phyloP scores from a whole-genome alignment of 2,113 vertebrate genomes.

The Vombatus ursinus region DNA sequence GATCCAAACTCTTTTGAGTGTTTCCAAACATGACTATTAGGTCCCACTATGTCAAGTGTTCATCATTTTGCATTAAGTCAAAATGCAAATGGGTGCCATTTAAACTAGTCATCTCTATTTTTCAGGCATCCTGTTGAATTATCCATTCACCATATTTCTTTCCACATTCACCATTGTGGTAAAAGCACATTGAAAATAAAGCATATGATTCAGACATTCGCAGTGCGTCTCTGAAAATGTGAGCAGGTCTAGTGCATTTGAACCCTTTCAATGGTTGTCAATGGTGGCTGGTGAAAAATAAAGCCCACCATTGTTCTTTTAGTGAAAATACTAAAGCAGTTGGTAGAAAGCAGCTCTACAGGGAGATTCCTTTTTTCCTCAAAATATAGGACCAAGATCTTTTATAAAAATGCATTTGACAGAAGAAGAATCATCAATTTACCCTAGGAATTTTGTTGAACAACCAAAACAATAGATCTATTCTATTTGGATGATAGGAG shows the following conservation, averaged over 20 bases:
- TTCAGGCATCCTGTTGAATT: neutral
- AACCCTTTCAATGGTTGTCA: neutral
- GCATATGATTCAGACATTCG: neutral
- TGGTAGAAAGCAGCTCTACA: neutral
- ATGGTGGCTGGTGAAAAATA: slow-evolving; percentile 1
- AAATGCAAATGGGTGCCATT: neutral
- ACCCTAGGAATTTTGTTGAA: neutral
- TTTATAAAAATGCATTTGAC: neutral
- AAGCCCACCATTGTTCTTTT: neutral
- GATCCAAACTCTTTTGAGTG: neutral
- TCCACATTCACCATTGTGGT: neutral
- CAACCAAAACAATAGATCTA: neutral
- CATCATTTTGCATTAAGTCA: neutral
- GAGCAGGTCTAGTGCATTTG: neutral
- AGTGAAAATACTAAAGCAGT: neutral
- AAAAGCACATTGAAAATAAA: neutral
- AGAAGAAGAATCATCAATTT: neutral
- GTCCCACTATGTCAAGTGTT: neutral
- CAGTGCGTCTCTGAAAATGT: neutral
- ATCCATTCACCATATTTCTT: neutral
- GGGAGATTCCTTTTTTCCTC: neutral
- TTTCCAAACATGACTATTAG: neutral
- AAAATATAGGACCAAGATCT: neutral
- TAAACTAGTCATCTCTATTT: neutral
- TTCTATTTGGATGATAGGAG: neutral